A percentile compares a stretch with the other conserved stretches of the same genome.
These are phyloP conservation scores for Pipistrellus pygmaeus DNA, from an alignment of 2,797 vertebrate genomes.

Conservation along the genomic window DNA sequence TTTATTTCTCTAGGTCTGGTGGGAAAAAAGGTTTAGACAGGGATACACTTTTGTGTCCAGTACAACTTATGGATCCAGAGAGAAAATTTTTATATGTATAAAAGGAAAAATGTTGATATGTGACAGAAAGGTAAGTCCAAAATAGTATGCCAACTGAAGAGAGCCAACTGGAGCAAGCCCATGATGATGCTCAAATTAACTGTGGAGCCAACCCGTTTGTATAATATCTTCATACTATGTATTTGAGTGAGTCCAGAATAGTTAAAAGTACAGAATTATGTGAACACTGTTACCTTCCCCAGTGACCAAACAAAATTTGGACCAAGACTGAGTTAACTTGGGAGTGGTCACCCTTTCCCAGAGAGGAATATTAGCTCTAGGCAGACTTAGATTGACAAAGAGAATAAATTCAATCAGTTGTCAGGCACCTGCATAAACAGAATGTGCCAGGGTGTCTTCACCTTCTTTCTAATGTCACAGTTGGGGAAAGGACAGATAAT, in stretches of 20 bases:
- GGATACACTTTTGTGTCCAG: not conserved
- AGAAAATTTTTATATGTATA: not conserved
- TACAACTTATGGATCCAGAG: not conserved
- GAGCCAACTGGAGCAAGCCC: not conserved
- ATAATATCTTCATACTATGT: fast-evolving
- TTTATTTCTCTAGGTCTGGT: not conserved
- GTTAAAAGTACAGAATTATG: not conserved
- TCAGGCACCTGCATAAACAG: not conserved
- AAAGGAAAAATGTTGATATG: not conserved
- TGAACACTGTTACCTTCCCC: not conserved
- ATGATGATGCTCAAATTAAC: too few species aligned
- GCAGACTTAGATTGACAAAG: not conserved
- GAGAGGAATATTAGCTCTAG: not conserved
- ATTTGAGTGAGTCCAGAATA: not conserved
- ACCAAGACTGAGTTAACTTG: not conserved
- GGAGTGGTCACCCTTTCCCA: not conserved
- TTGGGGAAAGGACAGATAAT: not conserved
- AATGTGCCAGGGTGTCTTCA: not conserved
- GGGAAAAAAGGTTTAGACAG: not conserved
- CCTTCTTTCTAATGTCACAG: not conserved
- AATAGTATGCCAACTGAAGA: not conserved
- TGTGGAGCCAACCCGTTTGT: too few species aligned
- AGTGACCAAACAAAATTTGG: not conserved
- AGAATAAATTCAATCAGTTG: not conserved
- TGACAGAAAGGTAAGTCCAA: not conserved